phyloP scores from a whole-genome alignment of 1,140 invertebrate species.

The Nomia melanderi region DNA sequence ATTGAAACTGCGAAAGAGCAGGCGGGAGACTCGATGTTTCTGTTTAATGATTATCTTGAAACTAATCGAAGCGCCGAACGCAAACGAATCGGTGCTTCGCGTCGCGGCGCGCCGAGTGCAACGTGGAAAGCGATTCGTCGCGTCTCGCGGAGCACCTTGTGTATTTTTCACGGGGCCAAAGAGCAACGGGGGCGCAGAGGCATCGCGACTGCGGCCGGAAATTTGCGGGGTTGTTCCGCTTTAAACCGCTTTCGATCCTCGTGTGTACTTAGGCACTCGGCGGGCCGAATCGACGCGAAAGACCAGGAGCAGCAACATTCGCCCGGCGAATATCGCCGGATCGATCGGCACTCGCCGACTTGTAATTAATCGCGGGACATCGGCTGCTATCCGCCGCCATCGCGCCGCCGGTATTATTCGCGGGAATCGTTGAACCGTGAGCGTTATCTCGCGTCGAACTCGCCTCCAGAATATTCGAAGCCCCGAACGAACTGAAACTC shows the following conservation, averaged over 20 bases:
- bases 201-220: neutral
- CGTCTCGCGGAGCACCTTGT: too few species aligned
- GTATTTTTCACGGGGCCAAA: neutral
- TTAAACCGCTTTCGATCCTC: slow-evolving; percentile 52
- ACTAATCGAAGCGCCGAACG: too few species aligned
- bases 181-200: neutral
- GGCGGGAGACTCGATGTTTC: too few species aligned
- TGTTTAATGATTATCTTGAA: too few species aligned
- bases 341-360: slow-evolving; percentile 30
- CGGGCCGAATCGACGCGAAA: slow-evolving; percentile 23
- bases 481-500: too few species aligned
- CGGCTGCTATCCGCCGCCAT: slow-evolving; percentile 2
- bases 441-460: too few species aligned
- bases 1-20: too few species aligned
- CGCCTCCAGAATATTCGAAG: too few species aligned
- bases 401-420: slow-evolving; percentile 17
- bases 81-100: too few species aligned
- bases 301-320: slow-evolving; percentile 41
- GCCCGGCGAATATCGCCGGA: slow-evolving; percentile 37
- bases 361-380: slow-evolving; percentile 50
- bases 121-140: too few species aligned
- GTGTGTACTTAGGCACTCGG: slow-evolving; percentile 12
- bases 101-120: too few species aligned
- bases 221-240: slow-evolving; percentile 34
- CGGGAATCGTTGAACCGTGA: neutral